Evolutionary conservation across 1,140 invertebrate genomes (phyloP).

Genomic region (Listronotus oregonensis): DNA sequence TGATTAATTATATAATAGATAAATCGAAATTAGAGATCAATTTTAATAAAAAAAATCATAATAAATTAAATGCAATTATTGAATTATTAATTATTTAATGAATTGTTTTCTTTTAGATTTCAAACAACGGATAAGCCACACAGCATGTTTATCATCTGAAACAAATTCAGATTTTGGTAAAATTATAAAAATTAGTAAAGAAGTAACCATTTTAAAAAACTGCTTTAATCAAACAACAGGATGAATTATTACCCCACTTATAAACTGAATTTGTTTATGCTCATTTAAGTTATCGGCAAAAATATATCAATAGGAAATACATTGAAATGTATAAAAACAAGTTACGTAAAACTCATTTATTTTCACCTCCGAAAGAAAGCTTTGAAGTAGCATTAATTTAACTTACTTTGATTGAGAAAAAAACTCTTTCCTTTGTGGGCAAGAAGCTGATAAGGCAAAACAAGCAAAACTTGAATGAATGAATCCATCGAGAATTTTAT

Average conservation of each 20-base stretch:
- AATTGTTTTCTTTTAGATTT: constrained; percentile 13
- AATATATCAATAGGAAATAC: constrained; percentile 22
- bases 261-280: constrained; percentile 20
- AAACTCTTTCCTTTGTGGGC: constrained; percentile 17
- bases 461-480: constrained; percentile 22
- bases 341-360: too few species aligned
- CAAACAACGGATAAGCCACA: constrained; percentile 6
- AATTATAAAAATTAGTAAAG: constrained; percentile 23
- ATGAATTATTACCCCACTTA: constrained; percentile 18
- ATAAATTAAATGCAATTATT: constrained; percentile 1
- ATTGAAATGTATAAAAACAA: background rate
- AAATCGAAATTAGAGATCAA: constrained; percentile 1
- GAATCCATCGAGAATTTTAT: constrained; percentile 13
- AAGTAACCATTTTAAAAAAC: constrained; percentile 10
- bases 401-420: constrained; percentile 12
- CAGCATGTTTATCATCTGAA: constrained; percentile 13
- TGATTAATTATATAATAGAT: background rate
- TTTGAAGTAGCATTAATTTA: constrained; percentile 6
- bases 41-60: constrained; percentile 1
- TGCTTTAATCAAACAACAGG: constrained; percentile 19
- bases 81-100: background rate
- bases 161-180: constrained; percentile 17
- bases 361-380: constrained; percentile 2
- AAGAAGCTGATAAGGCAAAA: constrained; percentile 22
- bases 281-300: constrained; percentile 17